A percentile compares a stretch with the other conserved stretches of the same genome.
Conservation (phyloP, 2,888 invertebrate genomes). For the Electrophaes corylata region DNA sequence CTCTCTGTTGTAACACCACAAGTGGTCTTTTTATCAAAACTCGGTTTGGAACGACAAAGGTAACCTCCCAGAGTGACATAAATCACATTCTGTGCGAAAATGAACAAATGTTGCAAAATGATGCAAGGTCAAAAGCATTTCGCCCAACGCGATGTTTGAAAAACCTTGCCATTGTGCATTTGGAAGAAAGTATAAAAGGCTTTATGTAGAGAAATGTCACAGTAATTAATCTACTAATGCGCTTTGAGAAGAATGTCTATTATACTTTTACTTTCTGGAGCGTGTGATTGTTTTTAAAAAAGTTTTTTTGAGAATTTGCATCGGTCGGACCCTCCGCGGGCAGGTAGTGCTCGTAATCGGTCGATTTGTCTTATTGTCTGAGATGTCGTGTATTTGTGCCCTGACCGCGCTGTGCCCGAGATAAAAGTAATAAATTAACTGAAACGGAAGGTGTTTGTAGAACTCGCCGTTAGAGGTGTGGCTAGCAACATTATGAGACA, state of each 20-base stretch:
- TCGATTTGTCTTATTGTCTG: constrained; percentile 82
- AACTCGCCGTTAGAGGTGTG: constrained; percentile 71
- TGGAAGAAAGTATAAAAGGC: constrained; percentile 63
- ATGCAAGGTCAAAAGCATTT: constrained; percentile 68
- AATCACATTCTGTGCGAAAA: constrained; percentile 76
- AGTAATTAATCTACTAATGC: constrained; percentile 78
- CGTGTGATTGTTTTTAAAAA: constrained; percentile 63
- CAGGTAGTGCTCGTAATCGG: constrained; percentile 81
- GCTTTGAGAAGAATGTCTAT: constrained; percentile 54
- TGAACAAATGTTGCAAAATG: constrained; percentile 75
- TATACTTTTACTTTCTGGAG: constrained; percentile 77
- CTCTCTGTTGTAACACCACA: constrained; percentile 69
- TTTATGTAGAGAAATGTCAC: constrained; percentile 67
- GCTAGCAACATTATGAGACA: constrained; percentile 62
- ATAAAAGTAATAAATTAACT: constrained; percentile 81
- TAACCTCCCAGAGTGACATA: constrained; percentile 58
- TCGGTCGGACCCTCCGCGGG: constrained; percentile 68
- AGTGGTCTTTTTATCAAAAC: constrained; percentile 74
- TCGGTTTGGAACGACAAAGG: constrained; percentile 61
- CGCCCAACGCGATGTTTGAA: constrained; percentile 24
- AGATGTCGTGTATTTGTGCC: constrained; percentile 80
- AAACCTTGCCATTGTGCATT: constrained; percentile 51
- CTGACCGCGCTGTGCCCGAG: constrained; percentile 78
- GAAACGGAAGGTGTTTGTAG: constrained; percentile 80
- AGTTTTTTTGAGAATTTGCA: constrained; percentile 65